Percentiles rank a stretch among this genome's conserved stretches.
Evolutionary conservation across 2,113 vertebrate species (phyloP).

Genomic region (Neofelis nebulosa): DNA sequence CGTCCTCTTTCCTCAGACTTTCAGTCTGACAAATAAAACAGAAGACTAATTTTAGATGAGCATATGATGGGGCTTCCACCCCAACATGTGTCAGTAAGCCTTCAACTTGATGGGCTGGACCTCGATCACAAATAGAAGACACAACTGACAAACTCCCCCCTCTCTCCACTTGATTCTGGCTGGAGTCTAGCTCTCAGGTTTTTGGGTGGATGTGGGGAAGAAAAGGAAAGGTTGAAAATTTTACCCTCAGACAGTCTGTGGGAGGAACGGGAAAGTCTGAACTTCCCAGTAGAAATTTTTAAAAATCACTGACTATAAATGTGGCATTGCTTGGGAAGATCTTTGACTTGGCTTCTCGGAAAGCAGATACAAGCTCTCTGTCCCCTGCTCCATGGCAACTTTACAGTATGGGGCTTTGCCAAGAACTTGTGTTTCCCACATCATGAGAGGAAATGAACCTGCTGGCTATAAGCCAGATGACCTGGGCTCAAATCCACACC

Average conservation of each 20-base stretch:
- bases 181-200: not conserved
- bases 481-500: not conserved
- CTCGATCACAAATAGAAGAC: not conserved
- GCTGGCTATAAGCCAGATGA: constrained; percentile 18
- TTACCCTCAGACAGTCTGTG: not conserved
- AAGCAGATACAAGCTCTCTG: not conserved
- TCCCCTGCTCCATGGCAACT: not conserved
- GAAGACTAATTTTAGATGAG: not conserved
- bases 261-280: constrained; percentile 28
- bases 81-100: not conserved
- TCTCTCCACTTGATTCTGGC: not conserved
- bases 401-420: not conserved
- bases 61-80: not conserved
- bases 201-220: not conserved
- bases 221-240: constrained; percentile 1
- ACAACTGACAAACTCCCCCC: not conserved
- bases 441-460: constrained; percentile 25
- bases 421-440: not conserved
- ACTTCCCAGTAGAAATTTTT: constrained; percentile 25
- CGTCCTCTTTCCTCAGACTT: not conserved
- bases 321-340: constrained; percentile 25
- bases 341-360: not conserved
- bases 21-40: not conserved
- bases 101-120: not conserved
- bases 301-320: constrained; percentile 34